Evolutionary conservation across 2,113 vertebrate genomes (phyloP), one percentile per base, ranked within the genome.

Genomic region (Gymnocephalus cernua): DNA sequence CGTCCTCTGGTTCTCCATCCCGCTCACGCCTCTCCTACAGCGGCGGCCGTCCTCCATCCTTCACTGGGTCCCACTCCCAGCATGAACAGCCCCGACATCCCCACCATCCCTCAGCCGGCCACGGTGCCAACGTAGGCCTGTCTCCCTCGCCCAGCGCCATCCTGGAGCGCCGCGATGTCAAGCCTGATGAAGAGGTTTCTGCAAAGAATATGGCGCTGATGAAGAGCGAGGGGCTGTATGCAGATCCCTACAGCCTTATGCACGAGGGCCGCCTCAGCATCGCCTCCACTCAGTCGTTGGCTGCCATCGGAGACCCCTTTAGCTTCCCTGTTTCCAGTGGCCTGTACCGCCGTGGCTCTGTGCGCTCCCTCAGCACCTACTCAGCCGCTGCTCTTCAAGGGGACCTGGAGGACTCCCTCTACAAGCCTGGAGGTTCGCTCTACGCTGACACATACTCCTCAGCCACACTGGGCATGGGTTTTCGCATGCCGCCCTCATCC

Each of bases 131-230:
- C 2, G 93, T 80, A 4, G 97, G 96, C 1, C 94, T 99, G 25
- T 98, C 97, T 0, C 96, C 97, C 9, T 99, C 97, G 27, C 97
- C 98, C 82, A 99, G 98, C 11, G 97, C 98, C 93, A 99, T 99
- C 94, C 94, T 99, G 92, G 98, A 99, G 79, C 96, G 98, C 16
- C 96, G 98, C 0, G 98, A 99, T 0, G 98, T 99, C 79, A 99
- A 99, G 25, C 98, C 98, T 0, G 98, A 99, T 0, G 98, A 99
- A 79, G 98, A 99, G 68, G 92, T 98, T 88, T 96, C 96, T 2
- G 95, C 95, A 57, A 99, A 99, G 91, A 97, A 97, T 85, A 94
- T 98, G 96, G 94, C 98, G 38, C 93, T 99, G 89, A 93, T 99
- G 94, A 99, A 99, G 91, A 99, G 96, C 3, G 98, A 99, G 68